These are phyloP conservation scores for Galbula dea DNA, from an alignment of 2,113 vertebrate genomes.

Conservation along the genomic window DNA sequence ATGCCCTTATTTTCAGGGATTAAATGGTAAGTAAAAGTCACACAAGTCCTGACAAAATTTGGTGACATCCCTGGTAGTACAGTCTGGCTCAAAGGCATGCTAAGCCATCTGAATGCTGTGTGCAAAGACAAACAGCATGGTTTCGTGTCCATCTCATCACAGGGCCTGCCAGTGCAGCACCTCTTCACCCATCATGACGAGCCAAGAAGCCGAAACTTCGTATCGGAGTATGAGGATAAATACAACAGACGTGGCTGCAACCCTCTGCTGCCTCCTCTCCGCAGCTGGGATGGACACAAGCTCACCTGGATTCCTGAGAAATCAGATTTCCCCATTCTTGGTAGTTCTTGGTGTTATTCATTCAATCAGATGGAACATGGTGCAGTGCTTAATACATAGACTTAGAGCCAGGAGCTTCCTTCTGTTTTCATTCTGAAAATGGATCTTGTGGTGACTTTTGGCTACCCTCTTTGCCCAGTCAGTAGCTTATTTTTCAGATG, in stretches of 20 bases:
- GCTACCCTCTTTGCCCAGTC: not conserved
- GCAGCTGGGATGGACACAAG: slow-evolving; percentile 56
- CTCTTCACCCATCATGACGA: slow-evolving; percentile 70
- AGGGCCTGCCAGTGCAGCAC: slow-evolving; percentile 76
- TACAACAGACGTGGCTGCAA: slow-evolving; percentile 50
- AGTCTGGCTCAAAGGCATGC: not conserved
- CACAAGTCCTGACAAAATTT: not conserved
- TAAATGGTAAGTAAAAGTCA: not conserved
- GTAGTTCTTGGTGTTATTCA: slow-evolving; percentile 35
- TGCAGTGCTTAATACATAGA: not conserved
- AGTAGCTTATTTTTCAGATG: not conserved
- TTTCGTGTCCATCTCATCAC: not conserved
- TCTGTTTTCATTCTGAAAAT: not conserved
- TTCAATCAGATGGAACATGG: not conserved
- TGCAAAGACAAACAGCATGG: not conserved
- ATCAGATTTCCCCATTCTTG: slow-evolving; percentile 69
- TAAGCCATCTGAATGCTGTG: not conserved
- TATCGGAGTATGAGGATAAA: slow-evolving; percentile 75
- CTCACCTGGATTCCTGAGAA: slow-evolving; percentile 74
- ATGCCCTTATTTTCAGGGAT: not conserved
- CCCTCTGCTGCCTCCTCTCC: slow-evolving; percentile 51
- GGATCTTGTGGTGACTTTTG: not conserved
- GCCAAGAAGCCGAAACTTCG: slow-evolving; percentile 55
- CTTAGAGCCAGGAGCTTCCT: not conserved
- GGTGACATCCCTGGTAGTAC: not conserved